Conservation (phyloP, 2,113 vertebrate species). For the Seriola aureovittata region DNA sequence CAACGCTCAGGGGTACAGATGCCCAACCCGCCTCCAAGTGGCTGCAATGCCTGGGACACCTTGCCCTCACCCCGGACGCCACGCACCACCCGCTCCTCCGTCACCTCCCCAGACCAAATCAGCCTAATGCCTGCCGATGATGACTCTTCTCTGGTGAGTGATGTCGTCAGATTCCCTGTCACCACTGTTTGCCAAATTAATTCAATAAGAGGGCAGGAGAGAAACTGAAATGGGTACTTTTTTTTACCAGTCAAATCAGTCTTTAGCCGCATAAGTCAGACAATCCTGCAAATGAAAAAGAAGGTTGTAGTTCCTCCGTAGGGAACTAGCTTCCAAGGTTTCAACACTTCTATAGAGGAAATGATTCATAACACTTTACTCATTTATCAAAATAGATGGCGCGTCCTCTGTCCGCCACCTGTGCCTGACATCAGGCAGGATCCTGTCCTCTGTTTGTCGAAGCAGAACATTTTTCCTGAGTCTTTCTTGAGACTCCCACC, state of each 20-base stretch:
- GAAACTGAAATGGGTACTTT: neutral
- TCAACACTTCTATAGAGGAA: too few species aligned
- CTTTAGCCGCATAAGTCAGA: neutral
- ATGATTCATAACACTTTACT: too few species aligned
- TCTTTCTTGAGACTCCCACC: too few species aligned
- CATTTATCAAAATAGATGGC: too few species aligned
- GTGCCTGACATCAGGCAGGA: too few species aligned
- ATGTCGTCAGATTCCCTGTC: neutral
- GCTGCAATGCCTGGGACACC: conserved; percentile 97
- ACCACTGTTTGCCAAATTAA: neutral
- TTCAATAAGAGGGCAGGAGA: neutral
- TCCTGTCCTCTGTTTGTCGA: too few species aligned
- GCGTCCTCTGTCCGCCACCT: too few species aligned
- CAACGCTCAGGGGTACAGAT: conserved; percentile 97
- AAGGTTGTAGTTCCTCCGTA: neutral
- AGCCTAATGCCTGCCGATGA: conserved; percentile 92
- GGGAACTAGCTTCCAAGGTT: neutral
- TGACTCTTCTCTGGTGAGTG: conserved; percentile 89
- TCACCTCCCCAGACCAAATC: conserved; percentile 95
- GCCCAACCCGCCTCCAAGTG: conserved; percentile 95
- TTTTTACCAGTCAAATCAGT: neutral
- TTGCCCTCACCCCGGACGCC: conserved; percentile 95
- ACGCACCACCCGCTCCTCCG: conserved; percentile 92
- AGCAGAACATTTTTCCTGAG: too few species aligned
- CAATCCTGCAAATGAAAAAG: neutral